These are phyloP conservation scores for Thymallus thymallus DNA, from an alignment of 2,113 vertebrate species.

Conservation along the genomic window DNA sequence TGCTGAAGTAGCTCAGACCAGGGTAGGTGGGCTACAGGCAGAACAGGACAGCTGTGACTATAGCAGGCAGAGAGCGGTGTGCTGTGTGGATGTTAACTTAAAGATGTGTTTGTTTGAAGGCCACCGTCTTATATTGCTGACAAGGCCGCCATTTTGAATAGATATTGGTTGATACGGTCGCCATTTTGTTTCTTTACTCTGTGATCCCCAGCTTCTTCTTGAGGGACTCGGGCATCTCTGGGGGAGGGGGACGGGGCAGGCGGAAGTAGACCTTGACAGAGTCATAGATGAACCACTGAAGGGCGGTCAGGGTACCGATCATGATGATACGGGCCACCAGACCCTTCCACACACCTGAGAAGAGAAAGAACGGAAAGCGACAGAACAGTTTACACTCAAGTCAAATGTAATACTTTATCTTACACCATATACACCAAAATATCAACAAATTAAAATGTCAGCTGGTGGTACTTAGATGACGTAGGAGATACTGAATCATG, in stretches of 20 bases:
- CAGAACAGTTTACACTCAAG: background rate
- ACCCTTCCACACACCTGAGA: constrained; percentile 95
- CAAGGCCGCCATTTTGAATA: no score
- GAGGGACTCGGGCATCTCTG: constrained; percentile 98
- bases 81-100: background rate
- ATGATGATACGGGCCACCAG: constrained; percentile 97
- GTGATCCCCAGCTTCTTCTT: constrained; percentile 95
- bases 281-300: constrained; percentile 99
- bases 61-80: background rate
- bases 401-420: background rate
- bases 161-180: background rate
- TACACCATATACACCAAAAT: background rate
- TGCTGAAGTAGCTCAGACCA: background rate
- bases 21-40: background rate
- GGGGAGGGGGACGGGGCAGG: constrained; percentile 95
- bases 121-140: no score
- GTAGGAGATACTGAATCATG: constrained; percentile 11
- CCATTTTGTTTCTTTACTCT: constrained; percentile 71
- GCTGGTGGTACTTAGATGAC: background rate
- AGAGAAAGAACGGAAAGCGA: background rate
- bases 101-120: background rate
- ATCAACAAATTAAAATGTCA: background rate
- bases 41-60: background rate
- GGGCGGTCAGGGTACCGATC: constrained; percentile 97
- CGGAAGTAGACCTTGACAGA: constrained; percentile 99